Evolutionary conservation across 1,140 invertebrate species (phyloP).

Genomic region (Paracyclopina nana): DNA sequence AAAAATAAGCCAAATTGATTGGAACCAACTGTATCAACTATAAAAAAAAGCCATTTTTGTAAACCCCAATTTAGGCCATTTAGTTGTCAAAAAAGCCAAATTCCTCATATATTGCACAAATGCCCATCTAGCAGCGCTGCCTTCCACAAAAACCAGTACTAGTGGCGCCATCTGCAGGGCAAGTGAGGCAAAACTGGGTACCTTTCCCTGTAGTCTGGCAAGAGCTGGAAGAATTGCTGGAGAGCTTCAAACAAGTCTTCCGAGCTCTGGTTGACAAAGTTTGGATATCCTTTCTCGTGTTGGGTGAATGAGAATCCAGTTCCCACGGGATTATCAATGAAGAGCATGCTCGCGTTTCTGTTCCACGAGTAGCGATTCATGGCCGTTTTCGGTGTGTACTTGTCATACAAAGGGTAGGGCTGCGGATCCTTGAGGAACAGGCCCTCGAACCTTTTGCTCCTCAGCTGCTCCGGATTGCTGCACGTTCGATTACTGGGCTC

Average conservation of each 20-base stretch:
- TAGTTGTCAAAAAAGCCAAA: too few species aligned
- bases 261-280: conserved; percentile 27
- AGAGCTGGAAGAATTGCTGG: conserved; percentile 28
- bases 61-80: too few species aligned
- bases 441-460: conserved; percentile 36
- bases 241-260: conserved; percentile 28
- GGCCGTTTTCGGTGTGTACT: too few species aligned
- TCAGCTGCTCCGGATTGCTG: conserved; percentile 28
- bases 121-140: too few species aligned
- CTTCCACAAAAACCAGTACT: too few species aligned
- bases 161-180: too few species aligned
- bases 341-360: conserved; percentile 47
- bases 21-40: too few species aligned
- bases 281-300: conserved; percentile 23
- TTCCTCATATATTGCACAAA: too few species aligned
- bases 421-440: conserved; percentile 30
- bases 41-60: too few species aligned
- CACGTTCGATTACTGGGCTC: too few species aligned
- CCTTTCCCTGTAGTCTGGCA: conserved; percentile 23
- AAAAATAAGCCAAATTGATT: too few species aligned
- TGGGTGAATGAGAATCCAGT: conserved; percentile 31
- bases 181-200: too few species aligned
- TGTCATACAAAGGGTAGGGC: background rate
- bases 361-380: conserved; percentile 43
- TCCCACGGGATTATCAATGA: conserved; percentile 69